phyloP scores from a whole-genome alignment of 1,140 invertebrate species.

The Orchestia grillus region DNA sequence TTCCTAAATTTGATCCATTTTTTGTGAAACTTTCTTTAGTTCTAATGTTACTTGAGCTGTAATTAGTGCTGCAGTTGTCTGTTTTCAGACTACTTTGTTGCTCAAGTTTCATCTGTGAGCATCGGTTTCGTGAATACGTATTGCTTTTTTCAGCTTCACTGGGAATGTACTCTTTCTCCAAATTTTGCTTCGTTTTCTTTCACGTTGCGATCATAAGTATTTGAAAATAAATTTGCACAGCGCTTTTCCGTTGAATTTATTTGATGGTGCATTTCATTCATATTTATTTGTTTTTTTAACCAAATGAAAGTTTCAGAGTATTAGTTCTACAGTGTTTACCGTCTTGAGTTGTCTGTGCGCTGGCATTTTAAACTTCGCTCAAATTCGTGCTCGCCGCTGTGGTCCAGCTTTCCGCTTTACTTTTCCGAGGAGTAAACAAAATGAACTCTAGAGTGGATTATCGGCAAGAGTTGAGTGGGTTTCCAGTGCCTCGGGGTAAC shows the following conservation, averaged over 20 bases:
- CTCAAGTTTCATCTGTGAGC: no score
- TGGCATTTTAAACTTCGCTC: not conserved
- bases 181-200: no score
- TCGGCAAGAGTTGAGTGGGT: constrained; percentile 16
- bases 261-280: no score
- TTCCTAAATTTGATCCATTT: not conserved
- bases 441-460: constrained; percentile 7
- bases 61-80: not conserved
- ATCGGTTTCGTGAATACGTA: no score
- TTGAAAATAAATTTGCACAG: no score
- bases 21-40: not conserved
- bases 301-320: not conserved
- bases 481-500: constrained; percentile 29
- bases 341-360: not conserved
- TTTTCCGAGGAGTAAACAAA: constrained; percentile 30
- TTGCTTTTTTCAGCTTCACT: no score
- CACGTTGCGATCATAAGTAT: no score
- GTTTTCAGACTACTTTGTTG: no score
- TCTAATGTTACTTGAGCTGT: not conserved
- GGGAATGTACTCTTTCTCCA: no score
- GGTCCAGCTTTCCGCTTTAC: constrained; percentile 8
- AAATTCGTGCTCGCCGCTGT: not conserved
- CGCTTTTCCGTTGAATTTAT: no score
- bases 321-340: not conserved
- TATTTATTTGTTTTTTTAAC: no score